These are phyloP conservation scores for Halesus radiatus DNA, from an alignment of 1,140 invertebrate genomes.

Conservation along the genomic window DNA sequence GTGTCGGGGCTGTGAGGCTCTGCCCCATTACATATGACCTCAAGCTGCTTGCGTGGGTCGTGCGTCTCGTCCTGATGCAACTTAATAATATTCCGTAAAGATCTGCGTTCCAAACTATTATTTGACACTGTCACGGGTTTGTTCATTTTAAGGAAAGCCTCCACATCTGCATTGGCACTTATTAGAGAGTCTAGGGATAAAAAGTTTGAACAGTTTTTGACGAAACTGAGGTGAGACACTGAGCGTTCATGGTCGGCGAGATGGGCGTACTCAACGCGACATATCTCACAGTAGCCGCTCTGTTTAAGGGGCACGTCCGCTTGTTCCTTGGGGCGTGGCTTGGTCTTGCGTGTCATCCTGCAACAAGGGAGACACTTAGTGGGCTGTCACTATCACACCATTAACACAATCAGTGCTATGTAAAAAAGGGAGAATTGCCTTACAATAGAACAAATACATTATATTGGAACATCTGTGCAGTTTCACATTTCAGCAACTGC, in stretches of 20 bases:
- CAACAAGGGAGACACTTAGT: background rate
- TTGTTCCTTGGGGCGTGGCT: slow-evolving; percentile 70
- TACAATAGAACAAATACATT: no score
- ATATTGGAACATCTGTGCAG: no score
- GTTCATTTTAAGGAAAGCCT: slow-evolving; percentile 73
- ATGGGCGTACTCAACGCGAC: slow-evolving; percentile 78
- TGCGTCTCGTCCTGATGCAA: slow-evolving; percentile 11
- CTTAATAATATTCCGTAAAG: slow-evolving; percentile 61
- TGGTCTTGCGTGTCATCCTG: slow-evolving; percentile 77
- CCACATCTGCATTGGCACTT: slow-evolving; percentile 72
- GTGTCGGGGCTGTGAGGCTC: slow-evolving; percentile 52
- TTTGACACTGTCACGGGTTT: slow-evolving; percentile 59
- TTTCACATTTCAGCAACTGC: no score
- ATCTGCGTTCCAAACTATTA: slow-evolving; percentile 63
- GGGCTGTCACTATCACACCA: no score
- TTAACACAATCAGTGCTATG: no score
- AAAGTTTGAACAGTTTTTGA: slow-evolving; percentile 80
- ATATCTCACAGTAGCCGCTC: slow-evolving; percentile 82
- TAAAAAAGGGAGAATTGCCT: no score
- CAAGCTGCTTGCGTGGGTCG: slow-evolving; percentile 37
- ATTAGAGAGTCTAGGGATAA: slow-evolving; percentile 78
- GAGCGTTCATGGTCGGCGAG: slow-evolving; percentile 77
- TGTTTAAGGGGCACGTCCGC: slow-evolving; percentile 47
- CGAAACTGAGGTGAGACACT: slow-evolving; percentile 79
- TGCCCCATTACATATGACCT: slow-evolving; percentile 61